phyloP scores from a whole-genome alignment of 2,113 vertebrate species.

The Ramphastos sulfuratus region DNA sequence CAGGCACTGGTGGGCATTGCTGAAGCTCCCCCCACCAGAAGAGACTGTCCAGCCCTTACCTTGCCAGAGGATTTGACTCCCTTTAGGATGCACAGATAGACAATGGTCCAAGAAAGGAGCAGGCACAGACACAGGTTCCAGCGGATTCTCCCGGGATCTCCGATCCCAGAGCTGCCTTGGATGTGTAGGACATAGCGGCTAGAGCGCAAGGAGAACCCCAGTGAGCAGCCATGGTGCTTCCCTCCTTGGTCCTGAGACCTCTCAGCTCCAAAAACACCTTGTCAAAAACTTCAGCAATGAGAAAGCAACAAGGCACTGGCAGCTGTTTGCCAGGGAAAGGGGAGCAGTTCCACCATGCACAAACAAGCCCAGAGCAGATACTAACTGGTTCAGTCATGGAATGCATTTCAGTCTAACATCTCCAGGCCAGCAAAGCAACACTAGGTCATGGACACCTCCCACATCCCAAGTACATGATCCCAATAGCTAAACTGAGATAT shows the following conservation, averaged over 20 bases:
- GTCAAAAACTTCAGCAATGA: not conserved
- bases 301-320: not conserved
- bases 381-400: not conserved
- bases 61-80: slow-evolving; percentile 86
- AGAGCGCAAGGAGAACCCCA: not conserved
- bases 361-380: not conserved
- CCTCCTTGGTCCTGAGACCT: not conserved
- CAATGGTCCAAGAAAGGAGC: slow-evolving; percentile 81
- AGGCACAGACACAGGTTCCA: slow-evolving; percentile 84
- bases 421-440: not conserved
- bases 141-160: slow-evolving; percentile 76
- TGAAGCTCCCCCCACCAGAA: not conserved
- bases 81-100: slow-evolving; percentile 83
- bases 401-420: not conserved
- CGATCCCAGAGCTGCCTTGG: slow-evolving; percentile 82
- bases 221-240: not conserved
- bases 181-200: slow-evolving; percentile 84
- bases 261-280: not conserved
- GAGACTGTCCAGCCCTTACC: slow-evolving; percentile 51
- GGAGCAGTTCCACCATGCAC: not conserved
- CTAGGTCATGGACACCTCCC: not conserved
- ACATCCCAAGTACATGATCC: not conserved
- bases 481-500: not conserved
- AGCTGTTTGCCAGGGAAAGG: not conserved
- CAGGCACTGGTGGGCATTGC: fast-evolving